Conservation (phyloP, 1,140 invertebrate genomes). For the Drosophila navojoa region DNA sequence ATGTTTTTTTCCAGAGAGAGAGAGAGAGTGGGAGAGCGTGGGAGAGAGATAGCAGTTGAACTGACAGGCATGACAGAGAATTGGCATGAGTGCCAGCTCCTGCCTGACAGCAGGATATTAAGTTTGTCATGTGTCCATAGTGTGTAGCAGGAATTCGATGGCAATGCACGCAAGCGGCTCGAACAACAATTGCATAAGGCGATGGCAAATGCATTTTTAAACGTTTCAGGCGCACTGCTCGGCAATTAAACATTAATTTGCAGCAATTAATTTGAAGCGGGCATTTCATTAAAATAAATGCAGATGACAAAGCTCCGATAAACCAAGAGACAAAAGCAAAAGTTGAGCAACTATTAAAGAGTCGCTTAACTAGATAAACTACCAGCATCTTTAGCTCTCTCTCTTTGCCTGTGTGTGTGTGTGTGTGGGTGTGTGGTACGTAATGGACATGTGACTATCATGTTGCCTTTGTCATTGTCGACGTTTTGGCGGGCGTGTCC, state of each 20-base stretch:
- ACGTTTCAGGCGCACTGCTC: conserved; percentile 26
- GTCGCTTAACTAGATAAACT: conserved; percentile 29
- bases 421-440: conserved; percentile 21
- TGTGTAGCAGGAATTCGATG: conserved; percentile 1
- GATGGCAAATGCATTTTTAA: conserved; percentile 26
- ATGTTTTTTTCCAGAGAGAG: conserved; percentile 44
- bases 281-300: conserved; percentile 29
- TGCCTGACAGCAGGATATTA: conserved; percentile 75
- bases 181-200: neutral
- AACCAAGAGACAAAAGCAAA: conserved; percentile 9
- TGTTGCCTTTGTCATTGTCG: conserved; percentile 77
- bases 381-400: conserved; percentile 27
- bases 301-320: neutral
- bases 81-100: conserved; percentile 40
- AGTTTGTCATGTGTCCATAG: conserved; percentile 49
- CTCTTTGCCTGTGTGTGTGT: conserved; percentile 9
- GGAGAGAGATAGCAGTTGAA: no score
- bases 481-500: conserved; percentile 50
- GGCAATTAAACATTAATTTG: conserved; percentile 23
- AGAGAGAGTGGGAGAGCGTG: no score
- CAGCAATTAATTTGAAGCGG: conserved; percentile 47
- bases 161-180: conserved; percentile 9
- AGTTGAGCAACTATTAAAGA: conserved; percentile 3
- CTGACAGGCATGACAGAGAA: conserved; percentile 67
- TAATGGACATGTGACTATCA: conserved; percentile 81